Evolutionary conservation across 2,797 vertebrate species (phyloP).

Genomic region (Anas flavirostris): DNA sequence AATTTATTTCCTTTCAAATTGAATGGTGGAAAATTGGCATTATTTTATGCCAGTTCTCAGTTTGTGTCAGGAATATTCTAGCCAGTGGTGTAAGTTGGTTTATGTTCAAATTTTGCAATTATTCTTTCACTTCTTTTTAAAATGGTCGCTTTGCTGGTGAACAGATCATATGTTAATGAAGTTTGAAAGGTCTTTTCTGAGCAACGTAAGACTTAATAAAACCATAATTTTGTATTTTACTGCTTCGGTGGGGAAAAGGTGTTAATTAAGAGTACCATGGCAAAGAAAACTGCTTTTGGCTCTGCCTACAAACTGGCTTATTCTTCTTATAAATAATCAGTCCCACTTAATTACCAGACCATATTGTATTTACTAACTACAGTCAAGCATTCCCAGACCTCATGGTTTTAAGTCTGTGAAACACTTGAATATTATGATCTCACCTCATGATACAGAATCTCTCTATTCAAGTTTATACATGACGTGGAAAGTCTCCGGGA

Average conservation of each 20-base stretch:
- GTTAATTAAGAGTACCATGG: conserved; percentile 6
- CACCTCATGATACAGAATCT: conserved; percentile 43
- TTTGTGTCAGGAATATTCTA: background rate
- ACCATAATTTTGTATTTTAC: conserved; percentile 27
- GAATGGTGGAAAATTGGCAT: background rate
- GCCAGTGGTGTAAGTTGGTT: background rate
- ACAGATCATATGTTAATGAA: background rate
- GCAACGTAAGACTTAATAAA: background rate
- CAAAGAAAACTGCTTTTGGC: conserved; percentile 23
- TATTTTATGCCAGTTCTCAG: background rate
- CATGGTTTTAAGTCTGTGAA: conserved; percentile 42
- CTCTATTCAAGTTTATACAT: conserved; percentile 63
- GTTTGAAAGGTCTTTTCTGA: background rate
- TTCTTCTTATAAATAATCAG: conserved; percentile 50
- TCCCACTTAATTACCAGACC: conserved; percentile 20
- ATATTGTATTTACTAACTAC: conserved; percentile 20
- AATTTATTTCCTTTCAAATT: background rate
- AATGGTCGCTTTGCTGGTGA: background rate
- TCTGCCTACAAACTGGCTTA: conserved; percentile 15
- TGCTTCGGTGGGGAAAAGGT: background rate
- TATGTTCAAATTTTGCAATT: background rate
- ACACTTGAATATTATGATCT: conserved; percentile 42
- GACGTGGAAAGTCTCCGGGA: conserved; percentile 39
- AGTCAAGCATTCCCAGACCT: conserved; percentile 33
- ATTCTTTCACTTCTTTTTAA: background rate